Evolutionary conservation across 2,113 vertebrate genomes (phyloP), one percentile per base, ranked within the genome.

Genomic region (Osmerus mordax): DNA sequence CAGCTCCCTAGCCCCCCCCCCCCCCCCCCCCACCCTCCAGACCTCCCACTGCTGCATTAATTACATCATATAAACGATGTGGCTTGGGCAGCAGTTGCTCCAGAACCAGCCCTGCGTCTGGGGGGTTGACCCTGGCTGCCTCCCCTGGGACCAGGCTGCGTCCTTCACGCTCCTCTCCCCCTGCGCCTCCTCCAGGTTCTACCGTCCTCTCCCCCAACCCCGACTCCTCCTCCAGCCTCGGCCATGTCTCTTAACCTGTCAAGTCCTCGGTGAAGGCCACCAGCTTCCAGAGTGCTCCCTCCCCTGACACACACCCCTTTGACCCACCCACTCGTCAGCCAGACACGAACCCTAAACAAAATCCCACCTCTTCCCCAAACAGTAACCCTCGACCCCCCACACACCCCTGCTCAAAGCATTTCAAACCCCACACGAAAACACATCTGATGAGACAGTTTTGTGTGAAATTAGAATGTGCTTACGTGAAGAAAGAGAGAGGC

Each of bases 261-360:
- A 81, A 87, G 79, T 81, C 82, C 86, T 86, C 86, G 84, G 84
- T 89, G 83, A 81, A 1, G 65, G 84, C 78, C 80, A 70, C 63
- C 78, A 52, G 74, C 72, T 73, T 59, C 19, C 71, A 70, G 67
- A 79, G 74, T 67, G 74, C 7, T 16, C 70, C 68, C 8, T 55
- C 75, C 71, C 78, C 76, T 0, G 47, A 64, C 29, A 13, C 0
- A 68, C 25, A 59, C 47, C 23, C 19, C 11, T 1, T 1, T 2
- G 36, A 68, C 23, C 4, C 55, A 68, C 23, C n/a, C 52, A 21
- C 15, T 2, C 55, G 18, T 16, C 3, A n/a, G 60, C 9, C 23
- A 25, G n/a, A 51, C 66, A 67, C 51, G 19, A 4, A 68, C 51
- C 25, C 25, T 28, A 28, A 28, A 28, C 25, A 28, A 28, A 28